Evolutionary conservation across 2,888 invertebrate genomes (phyloP), one percentile per base, ranked within the genome.

Genomic region (Cephus nigrinus): DNA sequence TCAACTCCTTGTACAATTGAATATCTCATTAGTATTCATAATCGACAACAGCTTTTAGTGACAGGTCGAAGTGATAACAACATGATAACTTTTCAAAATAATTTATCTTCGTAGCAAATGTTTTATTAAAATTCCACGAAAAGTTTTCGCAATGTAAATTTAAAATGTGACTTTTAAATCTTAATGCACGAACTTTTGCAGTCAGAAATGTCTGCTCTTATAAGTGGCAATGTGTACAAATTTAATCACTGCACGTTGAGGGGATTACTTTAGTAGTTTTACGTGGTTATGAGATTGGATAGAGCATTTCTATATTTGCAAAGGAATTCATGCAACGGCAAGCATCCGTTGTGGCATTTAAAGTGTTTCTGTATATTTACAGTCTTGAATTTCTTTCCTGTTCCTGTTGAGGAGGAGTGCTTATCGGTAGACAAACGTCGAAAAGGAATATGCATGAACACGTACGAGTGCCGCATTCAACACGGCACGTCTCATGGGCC

Each of bases 371-470:
- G 79, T 82, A 55, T 55, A 55, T 79, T 91, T 92, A 73, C 90
- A 95, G 97, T 97, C 76, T 93, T 97, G 82, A 96, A 96, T 91
- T 95, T 97, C 89, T 96, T 97, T 90, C 96, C 97, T 0, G 95
- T 96, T 79, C 96, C 97, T 2, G 96, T 96, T 5, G 96, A 96
- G 92, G 94, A 95, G 73, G 97, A 97, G 91, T 97, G 97, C 87
- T 91, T 94, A 81, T 95, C 97, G 0, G 92, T 94, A 83, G 95
- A 95, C 85, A 95, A 95, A 32, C 93, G 95, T 84, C 93, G 96
- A 76, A 92, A 92, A 88, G 97, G 97, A 77, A 94, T 95, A 86
- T 97, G 97, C 91, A 94, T 97, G 92, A 97, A 97, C 92, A 94
- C 96, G 31, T 97, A 97, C 92, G 96, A 97, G 91, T 97, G 97